phyloP scores from a whole-genome alignment of 2,888 invertebrate genomes.

The Caenorhabditis afra region DNA sequence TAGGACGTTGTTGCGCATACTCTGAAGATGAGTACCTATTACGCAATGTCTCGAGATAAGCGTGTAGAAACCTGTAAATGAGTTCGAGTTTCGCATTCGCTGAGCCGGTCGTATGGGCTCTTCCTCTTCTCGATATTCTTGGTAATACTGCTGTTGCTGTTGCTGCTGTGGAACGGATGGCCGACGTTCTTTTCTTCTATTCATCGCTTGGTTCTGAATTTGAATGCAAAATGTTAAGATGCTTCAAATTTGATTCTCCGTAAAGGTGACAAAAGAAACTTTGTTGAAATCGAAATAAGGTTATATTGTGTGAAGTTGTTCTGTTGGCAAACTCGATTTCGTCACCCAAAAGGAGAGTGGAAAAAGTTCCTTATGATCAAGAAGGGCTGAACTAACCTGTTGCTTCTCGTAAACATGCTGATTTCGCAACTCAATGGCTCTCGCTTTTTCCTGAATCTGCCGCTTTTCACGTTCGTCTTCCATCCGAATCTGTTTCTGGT shows the following conservation, averaged over 20 bases:
- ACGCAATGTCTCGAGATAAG: neutral
- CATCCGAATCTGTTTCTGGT: constrained; percentile 55
- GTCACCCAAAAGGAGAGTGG: too few species aligned
- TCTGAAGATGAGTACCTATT: constrained; percentile 30
- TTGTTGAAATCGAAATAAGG: neutral
- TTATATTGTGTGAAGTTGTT: constrained; percentile 1
- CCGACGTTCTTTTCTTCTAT: constrained; percentile 22
- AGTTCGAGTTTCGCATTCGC: constrained; percentile 27
- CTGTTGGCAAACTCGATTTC: constrained; percentile 1
- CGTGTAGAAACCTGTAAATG: constrained; percentile 21
- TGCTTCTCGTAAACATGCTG: constrained; percentile 62
- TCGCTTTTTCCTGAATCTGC: constrained; percentile 60
- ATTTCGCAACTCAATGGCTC: constrained; percentile 60
- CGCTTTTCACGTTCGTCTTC: constrained; percentile 65
- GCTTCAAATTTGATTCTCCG: neutral
- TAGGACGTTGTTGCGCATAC: constrained; percentile 22
- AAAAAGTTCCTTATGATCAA: too few species aligned
- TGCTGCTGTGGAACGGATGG: constrained; percentile 7
- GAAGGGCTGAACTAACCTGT: constrained; percentile 13
- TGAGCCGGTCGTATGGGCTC: constrained; percentile 22
- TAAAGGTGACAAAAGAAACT: constrained; percentile 5
- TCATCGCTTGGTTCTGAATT: constrained; percentile 23
- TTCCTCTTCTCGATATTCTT: constrained; percentile 29
- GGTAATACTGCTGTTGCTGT: neutral
- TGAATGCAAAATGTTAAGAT: too few species aligned